These are phyloP conservation scores for Remorina albescens DNA, from an alignment of 2,797 vertebrate genomes.

Conservation along the genomic window DNA sequence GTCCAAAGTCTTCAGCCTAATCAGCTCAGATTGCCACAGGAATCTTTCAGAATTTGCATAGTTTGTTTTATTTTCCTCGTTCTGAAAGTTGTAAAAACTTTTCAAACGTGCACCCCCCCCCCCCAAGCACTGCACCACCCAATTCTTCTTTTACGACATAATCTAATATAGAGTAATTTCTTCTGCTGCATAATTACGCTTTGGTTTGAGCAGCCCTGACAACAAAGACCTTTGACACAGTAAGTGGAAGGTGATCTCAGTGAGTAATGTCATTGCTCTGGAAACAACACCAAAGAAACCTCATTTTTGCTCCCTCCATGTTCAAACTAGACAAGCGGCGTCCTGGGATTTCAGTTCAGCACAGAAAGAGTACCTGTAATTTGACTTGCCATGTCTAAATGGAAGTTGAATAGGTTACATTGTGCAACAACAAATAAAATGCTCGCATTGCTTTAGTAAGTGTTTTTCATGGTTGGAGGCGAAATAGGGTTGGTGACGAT, in stretches of 20 bases:
- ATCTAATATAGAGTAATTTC: constrained; percentile 44
- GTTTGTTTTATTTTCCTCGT: constrained; percentile 50
- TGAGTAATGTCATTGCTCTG: constrained; percentile 65
- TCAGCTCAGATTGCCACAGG: constrained; percentile 45
- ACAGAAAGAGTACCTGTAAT: constrained; percentile 69
- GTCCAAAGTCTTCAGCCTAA: constrained; percentile 43
- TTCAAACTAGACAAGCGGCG: constrained; percentile 69
- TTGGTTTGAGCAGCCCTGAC: constrained; percentile 46
- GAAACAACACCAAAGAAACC: constrained; percentile 52
- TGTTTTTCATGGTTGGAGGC: constrained; percentile 83
- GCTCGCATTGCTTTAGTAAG: constrained; percentile 67
- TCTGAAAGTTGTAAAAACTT: constrained; percentile 34
- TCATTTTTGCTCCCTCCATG: constrained; percentile 60
- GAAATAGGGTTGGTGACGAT: constrained; percentile 76
- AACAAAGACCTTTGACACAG: constrained; percentile 69
- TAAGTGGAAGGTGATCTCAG: constrained; percentile 71
- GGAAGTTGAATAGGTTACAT: constrained; percentile 80
- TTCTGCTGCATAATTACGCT: constrained; percentile 17
- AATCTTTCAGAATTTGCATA: constrained; percentile 38
- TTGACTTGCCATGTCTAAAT: constrained; percentile 79
- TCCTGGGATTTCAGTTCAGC: constrained; percentile 75
- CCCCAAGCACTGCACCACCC: not conserved
- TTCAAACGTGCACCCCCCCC: not conserved
- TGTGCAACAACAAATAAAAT: constrained; percentile 81
- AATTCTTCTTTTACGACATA: constrained; percentile 12